These are phyloP conservation scores for Orthosia gracilis DNA, from an alignment of 2,888 invertebrate genomes.

Conservation along the genomic window DNA sequence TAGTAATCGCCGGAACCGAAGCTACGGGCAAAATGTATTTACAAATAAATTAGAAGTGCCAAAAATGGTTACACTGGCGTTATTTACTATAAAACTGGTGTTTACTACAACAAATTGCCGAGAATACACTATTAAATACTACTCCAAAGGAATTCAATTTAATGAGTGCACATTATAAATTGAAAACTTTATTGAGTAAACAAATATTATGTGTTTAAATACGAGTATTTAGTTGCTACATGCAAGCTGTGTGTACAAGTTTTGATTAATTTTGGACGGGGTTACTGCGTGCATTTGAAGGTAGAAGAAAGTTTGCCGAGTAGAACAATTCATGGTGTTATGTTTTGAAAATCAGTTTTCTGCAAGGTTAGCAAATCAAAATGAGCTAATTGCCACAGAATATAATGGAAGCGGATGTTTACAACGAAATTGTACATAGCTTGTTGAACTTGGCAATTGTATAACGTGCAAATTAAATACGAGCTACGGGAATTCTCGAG, in stretches of 20 bases:
- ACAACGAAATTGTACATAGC: too few species aligned
- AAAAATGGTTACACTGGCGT: too few species aligned
- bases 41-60: too few species aligned
- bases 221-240: neutral
- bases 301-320: neutral
- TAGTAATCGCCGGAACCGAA: too few species aligned
- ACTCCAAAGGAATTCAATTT: slow-evolving; percentile 18
- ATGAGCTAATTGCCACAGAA: too few species aligned
- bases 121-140: neutral
- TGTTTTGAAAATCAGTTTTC: too few species aligned
- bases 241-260: slow-evolving; percentile 3
- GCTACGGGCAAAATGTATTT: too few species aligned
- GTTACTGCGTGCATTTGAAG: neutral
- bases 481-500: too few species aligned
- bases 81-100: neutral
- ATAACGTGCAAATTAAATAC: too few species aligned
- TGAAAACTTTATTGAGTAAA: slow-evolving; percentile 12
- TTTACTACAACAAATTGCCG: neutral
- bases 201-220: neutral
- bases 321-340: neutral
- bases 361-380: too few species aligned
- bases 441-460: too few species aligned
- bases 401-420: too few species aligned
- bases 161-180: slow-evolving; percentile 18
- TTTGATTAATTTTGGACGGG: slow-evolving; percentile 15